A percentile compares a stretch with the other conserved stretches of the same genome.
phyloP scores from a whole-genome alignment of 2,113 vertebrate species.

The Phyllopteryx taeniolatus region DNA sequence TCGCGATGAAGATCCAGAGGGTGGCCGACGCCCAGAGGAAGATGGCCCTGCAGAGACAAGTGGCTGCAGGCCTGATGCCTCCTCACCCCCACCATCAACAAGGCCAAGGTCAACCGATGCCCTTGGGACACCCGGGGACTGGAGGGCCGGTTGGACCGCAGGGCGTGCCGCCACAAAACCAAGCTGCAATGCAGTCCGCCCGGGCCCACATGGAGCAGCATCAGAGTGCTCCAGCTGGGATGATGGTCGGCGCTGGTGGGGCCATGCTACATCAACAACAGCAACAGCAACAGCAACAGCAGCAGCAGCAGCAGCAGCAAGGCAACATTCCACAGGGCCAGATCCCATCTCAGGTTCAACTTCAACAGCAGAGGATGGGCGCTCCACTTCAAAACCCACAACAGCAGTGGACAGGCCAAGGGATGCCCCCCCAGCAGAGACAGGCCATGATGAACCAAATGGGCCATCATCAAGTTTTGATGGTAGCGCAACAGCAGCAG shows the following conservation, averaged over 20 bases:
- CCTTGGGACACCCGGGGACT: conserved; percentile 77
- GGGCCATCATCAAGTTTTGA: conserved; percentile 78
- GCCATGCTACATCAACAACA: conserved; percentile 55
- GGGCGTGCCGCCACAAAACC: conserved; percentile 72
- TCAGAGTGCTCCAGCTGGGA: conserved; percentile 52
- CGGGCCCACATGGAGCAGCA: conserved; percentile 67
- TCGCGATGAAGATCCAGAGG: conserved; percentile 96
- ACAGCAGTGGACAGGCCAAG: conserved; percentile 68
- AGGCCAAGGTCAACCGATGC: conserved; percentile 78
- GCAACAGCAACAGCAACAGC: conserved; percentile 50
- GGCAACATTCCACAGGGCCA: conserved; percentile 53
- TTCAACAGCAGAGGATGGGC: conserved; percentile 79
- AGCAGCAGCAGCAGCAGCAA: conserved; percentile 61
- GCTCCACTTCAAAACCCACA: conserved; percentile 67
- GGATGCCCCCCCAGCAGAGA: conserved; percentile 76
- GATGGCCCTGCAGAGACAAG: conserved; percentile 89
- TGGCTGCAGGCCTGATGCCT: conserved; percentile 70
- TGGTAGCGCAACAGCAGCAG: conserved; percentile 74
- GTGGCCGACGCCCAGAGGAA: conserved; percentile 93
- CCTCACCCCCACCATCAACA: conserved; percentile 82
- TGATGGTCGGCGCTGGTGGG: conserved; percentile 73
- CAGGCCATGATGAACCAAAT: conserved; percentile 87
- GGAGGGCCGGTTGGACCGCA: conserved; percentile 71
- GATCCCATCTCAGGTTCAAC: conserved; percentile 62
- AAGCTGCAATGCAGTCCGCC: conserved; percentile 50